These are phyloP conservation scores for Blastomussa wellsi DNA, from an alignment of 92 coral and sea anemone genomes.

Conservation along the genomic window DNA sequence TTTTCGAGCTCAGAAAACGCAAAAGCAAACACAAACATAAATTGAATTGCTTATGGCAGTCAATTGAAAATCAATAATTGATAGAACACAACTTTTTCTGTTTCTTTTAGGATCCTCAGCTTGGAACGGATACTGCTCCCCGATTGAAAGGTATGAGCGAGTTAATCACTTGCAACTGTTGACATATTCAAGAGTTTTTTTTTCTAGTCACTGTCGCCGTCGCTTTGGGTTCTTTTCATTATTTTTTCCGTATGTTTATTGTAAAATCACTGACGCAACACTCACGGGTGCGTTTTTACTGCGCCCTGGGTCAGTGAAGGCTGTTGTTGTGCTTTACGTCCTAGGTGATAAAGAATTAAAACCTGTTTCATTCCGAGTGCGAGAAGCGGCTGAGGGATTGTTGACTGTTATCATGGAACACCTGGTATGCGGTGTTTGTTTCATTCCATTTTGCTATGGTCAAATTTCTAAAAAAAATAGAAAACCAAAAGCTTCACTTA, in stretches of 20 bases:
- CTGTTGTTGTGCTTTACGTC: not conserved
- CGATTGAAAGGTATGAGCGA: conserved; percentile 25
- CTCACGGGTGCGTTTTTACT: not conserved
- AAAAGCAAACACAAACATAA: no score
- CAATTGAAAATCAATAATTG: no score
- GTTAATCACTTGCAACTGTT: not conserved
- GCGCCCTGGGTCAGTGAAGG: not conserved
- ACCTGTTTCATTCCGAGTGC: conserved; percentile 93
- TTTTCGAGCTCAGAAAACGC: no score
- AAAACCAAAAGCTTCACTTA: no score
- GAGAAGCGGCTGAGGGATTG: conserved; percentile 95
- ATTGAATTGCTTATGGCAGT: no score
- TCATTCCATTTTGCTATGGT: no score
- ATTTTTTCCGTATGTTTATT: no score
- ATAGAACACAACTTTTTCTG: not conserved
- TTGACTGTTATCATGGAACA: conserved; percentile 95
- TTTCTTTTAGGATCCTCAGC: conserved; percentile 34
- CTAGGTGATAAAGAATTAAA: conserved; percentile 90
- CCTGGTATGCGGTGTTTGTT: conserved; percentile 60
- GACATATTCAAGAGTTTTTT: not conserved
- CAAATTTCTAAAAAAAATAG: no score
- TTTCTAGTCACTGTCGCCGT: no score
- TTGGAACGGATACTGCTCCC: conserved; percentile 15
- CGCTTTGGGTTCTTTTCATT: no score
- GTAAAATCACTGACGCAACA: no score